phyloP scores from a whole-genome alignment of 2,888 invertebrate genomes.

The Leptinotarsa peninsularis region DNA sequence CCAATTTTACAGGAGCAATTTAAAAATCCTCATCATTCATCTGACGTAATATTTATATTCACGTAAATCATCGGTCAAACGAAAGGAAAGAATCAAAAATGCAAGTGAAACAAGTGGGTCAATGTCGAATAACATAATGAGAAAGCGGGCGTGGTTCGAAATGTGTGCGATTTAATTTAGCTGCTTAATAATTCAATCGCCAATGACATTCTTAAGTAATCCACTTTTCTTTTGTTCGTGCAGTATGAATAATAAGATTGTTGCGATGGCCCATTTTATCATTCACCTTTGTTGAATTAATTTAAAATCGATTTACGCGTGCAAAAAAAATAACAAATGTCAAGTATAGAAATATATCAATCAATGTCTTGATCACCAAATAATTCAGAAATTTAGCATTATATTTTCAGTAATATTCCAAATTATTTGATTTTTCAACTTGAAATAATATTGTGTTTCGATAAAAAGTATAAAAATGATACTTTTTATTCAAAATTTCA shows the following conservation, averaged over 20 bases:
- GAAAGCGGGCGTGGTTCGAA: constrained; percentile 46
- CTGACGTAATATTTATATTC: background rate
- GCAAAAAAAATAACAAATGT: background rate
- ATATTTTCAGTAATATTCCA: too few species aligned
- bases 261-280: constrained; percentile 3
- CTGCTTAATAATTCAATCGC: constrained; percentile 31
- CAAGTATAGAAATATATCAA: too few species aligned
- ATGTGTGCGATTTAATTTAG: constrained; percentile 22
- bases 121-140: constrained; percentile 47
- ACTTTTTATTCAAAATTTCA: too few species aligned
- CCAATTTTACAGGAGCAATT: too few species aligned
- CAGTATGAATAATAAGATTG: constrained; percentile 1
- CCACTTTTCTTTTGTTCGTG: constrained; percentile 15
- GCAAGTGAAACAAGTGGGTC: constrained; percentile 39
- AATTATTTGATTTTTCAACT: too few species aligned
- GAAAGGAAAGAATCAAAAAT: constrained; percentile 32
- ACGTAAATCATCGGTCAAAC: constrained; percentile 1
- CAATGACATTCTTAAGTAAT: constrained; percentile 13
- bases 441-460: too few species aligned
- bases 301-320: background rate
- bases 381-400: too few species aligned
- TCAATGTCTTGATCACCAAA: too few species aligned
- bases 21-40: background rate
- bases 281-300: constrained; percentile 5
- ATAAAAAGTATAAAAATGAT: too few species aligned